Evolutionary conservation across 2,797 vertebrate species (phyloP).

Genomic region (Atherinosoma microstoma): DNA sequence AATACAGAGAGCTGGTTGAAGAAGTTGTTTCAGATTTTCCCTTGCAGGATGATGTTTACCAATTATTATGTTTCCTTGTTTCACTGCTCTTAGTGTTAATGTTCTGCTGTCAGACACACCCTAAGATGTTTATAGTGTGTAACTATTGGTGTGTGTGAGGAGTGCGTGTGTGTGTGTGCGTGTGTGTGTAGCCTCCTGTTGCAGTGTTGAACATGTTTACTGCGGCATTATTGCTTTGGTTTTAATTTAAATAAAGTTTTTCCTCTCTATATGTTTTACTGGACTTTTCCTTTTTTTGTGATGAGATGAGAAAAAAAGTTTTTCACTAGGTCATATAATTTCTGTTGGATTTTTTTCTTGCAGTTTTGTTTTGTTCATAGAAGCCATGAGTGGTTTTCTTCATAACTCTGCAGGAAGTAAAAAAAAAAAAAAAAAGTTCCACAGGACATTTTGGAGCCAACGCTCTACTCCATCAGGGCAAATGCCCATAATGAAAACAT

Average conservation of each 20-base stretch:
- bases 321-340: too few relatives aligned
- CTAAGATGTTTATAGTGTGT: slow-evolving; percentile 40
- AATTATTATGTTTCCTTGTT: slow-evolving; percentile 13
- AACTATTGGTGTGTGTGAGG: not conserved
- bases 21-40: not conserved
- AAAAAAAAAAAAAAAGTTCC: too few relatives aligned
- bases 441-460: not conserved
- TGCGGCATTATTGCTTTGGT: slow-evolving; percentile 63
- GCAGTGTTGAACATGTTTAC: slow-evolving; percentile 46
- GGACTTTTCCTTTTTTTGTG: not conserved
- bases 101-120: slow-evolving; percentile 43
- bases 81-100: slow-evolving; percentile 50
- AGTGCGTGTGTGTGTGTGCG: slow-evolving; percentile 7
- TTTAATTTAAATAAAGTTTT: slow-evolving; percentile 82
- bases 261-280: slow-evolving; percentile 42
- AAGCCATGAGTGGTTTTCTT: not conserved
- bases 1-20: slow-evolving; percentile 23
- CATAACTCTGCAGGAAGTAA: too few relatives aligned
- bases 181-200: slow-evolving; percentile 24
- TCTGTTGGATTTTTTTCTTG: too few relatives aligned
- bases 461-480: too few relatives aligned
- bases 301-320: too few relatives aligned
- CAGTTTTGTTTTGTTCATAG: not conserved
- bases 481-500: too few relatives aligned
- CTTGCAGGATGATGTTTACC: not conserved